Evolutionary conservation across 2,797 vertebrate species (phyloP).

Genomic region (Melanotaenia boesemani): DNA sequence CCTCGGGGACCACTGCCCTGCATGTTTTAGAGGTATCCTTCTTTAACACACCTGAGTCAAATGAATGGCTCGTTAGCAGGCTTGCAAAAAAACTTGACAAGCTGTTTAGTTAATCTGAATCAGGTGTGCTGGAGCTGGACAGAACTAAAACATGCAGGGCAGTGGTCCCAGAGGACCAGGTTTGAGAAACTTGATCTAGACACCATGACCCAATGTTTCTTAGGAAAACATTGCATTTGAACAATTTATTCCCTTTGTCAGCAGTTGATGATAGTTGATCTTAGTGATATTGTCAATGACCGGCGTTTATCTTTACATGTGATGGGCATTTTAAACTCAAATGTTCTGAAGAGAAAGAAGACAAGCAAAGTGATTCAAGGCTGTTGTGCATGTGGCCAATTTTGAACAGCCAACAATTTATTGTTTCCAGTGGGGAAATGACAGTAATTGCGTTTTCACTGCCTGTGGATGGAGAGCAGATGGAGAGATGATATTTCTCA

Average conservation of each 20-base stretch:
- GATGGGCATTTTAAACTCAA: slow-evolving; percentile 8
- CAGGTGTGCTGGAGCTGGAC: too few species aligned
- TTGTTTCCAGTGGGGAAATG: slow-evolving; percentile 41
- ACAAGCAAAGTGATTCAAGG: not conserved
- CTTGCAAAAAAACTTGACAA: too few species aligned
- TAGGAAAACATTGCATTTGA: not conserved
- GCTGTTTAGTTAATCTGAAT: too few species aligned
- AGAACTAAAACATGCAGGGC: too few species aligned
- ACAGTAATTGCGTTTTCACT: slow-evolving; percentile 40
- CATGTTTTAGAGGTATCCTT: too few species aligned
- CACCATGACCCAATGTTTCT: not conserved
- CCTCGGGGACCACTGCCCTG: too few species aligned
- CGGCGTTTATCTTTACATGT: not conserved
- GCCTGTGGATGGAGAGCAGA: slow-evolving; percentile 46
- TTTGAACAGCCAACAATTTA: slow-evolving; percentile 21
- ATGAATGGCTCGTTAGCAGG: too few species aligned
- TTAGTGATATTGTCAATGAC: not conserved
- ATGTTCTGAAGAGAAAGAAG: slow-evolving; percentile 8
- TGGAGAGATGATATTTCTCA: slow-evolving; percentile 42
- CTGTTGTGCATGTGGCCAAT: slow-evolving; percentile 5
- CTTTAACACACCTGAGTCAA: too few species aligned
- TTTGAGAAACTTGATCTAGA: too few species aligned
- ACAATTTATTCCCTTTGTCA: not conserved
- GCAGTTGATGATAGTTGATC: not conserved
- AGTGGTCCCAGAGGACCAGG: too few species aligned